Base-by-base conservation (phyloP, 64 coral and sea anemone species). In the Montipora foliosa region DNA sequence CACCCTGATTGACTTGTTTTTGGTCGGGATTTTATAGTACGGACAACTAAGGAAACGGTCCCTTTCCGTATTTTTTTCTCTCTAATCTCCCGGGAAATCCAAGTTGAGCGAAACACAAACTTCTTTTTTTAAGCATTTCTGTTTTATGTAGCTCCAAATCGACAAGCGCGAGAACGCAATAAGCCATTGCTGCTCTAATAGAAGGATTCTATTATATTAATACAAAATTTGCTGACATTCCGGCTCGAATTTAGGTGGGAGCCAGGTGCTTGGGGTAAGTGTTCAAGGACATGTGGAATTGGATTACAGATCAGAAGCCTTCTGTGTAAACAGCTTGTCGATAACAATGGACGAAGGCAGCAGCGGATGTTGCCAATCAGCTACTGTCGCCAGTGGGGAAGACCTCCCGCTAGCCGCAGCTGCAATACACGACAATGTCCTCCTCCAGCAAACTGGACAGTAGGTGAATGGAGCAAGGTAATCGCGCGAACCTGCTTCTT, bases 291-390 rank as follows among this genome's bases (percentile, higher is more conserved):
- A 80, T 99, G 98, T 60, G 98, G 95, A 22, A 72, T 75, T 10
- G 98, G 98, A 15, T 50, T 96, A 24, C 95, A 99, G 80, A 86
- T 99, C 29, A 66, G 98, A 75, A 96, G 94, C 57, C 84, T 99
- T 13, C 71, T 84, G 49, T 99, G 98, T 79, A 99, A 96, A 53
- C 95, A 96, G 79, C n/a, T 89, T 45, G 89, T 96, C 11, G 98
- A 99, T 82, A 95, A 79, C 11, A 93, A 96, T 21, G 95, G 95
- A 47, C 66, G 19, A 1, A 89, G 88, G 47, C 66, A 94, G 2
- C 64, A 96, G 16, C 62, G 82, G 3, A 96, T 96, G 95, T 15
- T 99, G 55, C 94, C 92, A 46, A 96, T 99, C 61, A 94, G 68
- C 19, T 84, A 89, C 8, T 99, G 98, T 80, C 95, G 92, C 16